phyloP scores from a whole-genome alignment of 2,113 vertebrate species.

The Stegastes partitus region DNA sequence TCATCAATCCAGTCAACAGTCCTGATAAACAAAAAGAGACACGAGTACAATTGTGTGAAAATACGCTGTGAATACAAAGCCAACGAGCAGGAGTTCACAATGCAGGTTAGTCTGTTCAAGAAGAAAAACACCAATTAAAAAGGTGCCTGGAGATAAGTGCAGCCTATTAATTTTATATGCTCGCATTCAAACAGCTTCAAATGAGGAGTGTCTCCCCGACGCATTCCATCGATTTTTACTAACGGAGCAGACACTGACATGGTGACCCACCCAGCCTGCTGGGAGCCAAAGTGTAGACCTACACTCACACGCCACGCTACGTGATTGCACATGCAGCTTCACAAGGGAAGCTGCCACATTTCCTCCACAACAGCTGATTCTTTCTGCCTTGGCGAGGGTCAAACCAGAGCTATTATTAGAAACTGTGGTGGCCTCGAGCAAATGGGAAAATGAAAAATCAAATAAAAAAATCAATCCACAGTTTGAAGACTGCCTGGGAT shows the following conservation, averaged over 20 bases:
- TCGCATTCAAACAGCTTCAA: not conserved
- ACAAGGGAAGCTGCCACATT: constrained; percentile 11
- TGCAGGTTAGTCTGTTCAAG: not conserved
- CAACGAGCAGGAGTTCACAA: not conserved
- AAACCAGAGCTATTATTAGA: constrained; percentile 21
- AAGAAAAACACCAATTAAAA: too few species aligned
- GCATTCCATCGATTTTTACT: too few species aligned
- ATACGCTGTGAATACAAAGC: not conserved
- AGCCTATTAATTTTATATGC: too few species aligned
- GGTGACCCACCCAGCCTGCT: too few species aligned
- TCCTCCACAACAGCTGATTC: constrained; percentile 7
- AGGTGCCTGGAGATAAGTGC: not conserved
- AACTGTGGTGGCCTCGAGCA: not conserved
- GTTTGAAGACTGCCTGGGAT: too few species aligned
- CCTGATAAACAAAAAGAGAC: constrained; percentile 73
- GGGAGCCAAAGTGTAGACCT: not conserved
- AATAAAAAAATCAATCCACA: too few species aligned
- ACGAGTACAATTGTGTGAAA: not conserved
- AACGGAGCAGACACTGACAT: too few species aligned
- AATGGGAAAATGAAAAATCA: not conserved
- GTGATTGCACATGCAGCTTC: not conserved
- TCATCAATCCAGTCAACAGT: constrained; percentile 90
- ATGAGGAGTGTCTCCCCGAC: too few species aligned
- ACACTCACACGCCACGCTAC: not conserved
- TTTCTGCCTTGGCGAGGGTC: not conserved